A percentile compares a stretch with the other conserved stretches of the same genome.
Conservation (phyloP, 2,888 invertebrate species). For the Neuroscelio doddi region DNA sequence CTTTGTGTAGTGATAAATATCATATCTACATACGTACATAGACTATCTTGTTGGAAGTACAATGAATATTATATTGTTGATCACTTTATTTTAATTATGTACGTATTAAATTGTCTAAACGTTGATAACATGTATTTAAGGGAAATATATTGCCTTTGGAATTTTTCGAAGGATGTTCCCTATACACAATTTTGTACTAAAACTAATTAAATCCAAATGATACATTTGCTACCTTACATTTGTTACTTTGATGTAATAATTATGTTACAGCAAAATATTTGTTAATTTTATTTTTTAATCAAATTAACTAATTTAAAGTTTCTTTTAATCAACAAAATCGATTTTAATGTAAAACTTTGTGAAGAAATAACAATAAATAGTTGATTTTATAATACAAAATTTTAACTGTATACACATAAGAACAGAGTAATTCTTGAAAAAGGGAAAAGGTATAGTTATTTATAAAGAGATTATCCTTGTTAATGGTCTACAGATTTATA, state of each 20-base stretch:
- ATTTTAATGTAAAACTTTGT: neutral
- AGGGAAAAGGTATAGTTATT: neutral
- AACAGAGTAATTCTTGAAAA: neutral
- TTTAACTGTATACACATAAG: constrained; percentile 2
- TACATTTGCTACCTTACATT: no score
- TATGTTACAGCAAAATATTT: no score
- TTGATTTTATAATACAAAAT: neutral
- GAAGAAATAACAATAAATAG: neutral
- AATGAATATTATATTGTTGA: neutral
- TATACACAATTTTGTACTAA: no score
- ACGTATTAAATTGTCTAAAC: neutral
- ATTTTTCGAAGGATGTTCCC: no score
- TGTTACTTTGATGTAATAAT: no score
- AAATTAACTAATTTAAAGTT: neutral
- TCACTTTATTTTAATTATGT: neutral
- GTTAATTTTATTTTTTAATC: no score
- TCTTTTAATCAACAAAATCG: neutral
- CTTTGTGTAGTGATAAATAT: neutral
- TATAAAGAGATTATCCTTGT: constrained; percentile 5
- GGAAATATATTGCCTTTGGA: no score
- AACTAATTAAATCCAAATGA: no score
- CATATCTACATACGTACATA: neutral
- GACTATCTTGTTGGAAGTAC: constrained; percentile 1
- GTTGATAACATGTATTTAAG: no score
- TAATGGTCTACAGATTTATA: constrained; percentile 1